A percentile compares a stretch with the other conserved stretches of the same genome.
Conservation (phyloP, 1,140 invertebrate species). For the Pogonognathellus flavescens region DNA sequence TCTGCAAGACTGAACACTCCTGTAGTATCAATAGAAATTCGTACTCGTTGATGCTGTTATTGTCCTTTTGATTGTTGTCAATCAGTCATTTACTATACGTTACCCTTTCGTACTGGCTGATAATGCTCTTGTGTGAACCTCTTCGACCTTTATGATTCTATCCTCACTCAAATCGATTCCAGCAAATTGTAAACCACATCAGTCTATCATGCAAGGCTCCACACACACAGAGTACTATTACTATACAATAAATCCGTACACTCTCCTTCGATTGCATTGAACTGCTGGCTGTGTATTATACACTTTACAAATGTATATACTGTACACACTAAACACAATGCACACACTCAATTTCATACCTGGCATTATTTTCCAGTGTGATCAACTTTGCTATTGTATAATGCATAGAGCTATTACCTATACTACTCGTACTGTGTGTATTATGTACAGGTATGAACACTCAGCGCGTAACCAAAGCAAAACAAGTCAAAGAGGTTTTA, state of each 20-base stretch:
- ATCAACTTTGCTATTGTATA: conserved; percentile 19
- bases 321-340: not conserved
- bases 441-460: conserved; percentile 3
- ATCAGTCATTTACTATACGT: conserved; percentile 21
- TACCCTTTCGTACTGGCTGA: conserved; percentile 28
- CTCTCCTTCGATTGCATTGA: not conserved
- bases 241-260: not conserved
- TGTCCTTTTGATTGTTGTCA: conserved; percentile 31
- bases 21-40: conserved; percentile 10
- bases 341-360: conserved; percentile 28
- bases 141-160: conserved; percentile 22
- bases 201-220: not conserved
- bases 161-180: not conserved
- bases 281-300: not conserved
- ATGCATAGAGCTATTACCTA: not conserved
- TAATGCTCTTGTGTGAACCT: conserved; percentile 32
- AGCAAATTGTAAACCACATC: not conserved
- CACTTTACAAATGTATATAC: not conserved
- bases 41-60: not conserved
- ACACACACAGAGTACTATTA: not conserved
- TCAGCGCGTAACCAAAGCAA: conserved; percentile 36
- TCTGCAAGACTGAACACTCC: not conserved
- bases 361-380: conserved; percentile 28
- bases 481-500: conserved; percentile 1
- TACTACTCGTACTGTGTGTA: not conserved